These are phyloP conservation scores for Chaunax sp. DNA, from an alignment of 2,797 vertebrate species.

Conservation along the genomic window DNA sequence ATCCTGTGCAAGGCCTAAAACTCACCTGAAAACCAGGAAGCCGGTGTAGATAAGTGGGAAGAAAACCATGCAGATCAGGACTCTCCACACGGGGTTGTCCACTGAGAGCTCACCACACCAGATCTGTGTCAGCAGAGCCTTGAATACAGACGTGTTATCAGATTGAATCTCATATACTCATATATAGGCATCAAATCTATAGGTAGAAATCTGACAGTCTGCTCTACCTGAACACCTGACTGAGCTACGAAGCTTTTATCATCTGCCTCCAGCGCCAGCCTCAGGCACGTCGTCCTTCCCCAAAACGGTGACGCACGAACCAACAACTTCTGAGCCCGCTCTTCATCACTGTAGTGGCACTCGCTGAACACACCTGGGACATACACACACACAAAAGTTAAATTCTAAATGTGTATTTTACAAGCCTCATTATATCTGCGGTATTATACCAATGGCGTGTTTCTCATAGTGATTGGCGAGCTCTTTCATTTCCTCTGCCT, in stretches of 20 bases:
- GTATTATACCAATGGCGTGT: slow-evolving; percentile 88
- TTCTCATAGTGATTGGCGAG: slow-evolving; percentile 88
- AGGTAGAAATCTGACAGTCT: not conserved
- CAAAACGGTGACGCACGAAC: slow-evolving; percentile 88
- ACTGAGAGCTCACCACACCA: slow-evolving; percentile 95
- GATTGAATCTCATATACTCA: not conserved
- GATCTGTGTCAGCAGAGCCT: slow-evolving; percentile 95
- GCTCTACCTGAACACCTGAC: slow-evolving; percentile 85
- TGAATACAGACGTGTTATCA: slow-evolving; percentile 12
- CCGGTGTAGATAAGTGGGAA: slow-evolving; percentile 89
- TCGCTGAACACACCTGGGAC: slow-evolving; percentile 90
- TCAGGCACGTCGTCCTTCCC: slow-evolving; percentile 91
- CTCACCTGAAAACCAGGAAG: slow-evolving; percentile 82
- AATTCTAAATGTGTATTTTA: not conserved
- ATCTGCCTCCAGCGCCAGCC: slow-evolving; percentile 91
- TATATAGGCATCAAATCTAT: too few relatives aligned
- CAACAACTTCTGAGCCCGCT: slow-evolving; percentile 89
- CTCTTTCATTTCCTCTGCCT: slow-evolving; percentile 83
- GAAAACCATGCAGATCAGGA: slow-evolving; percentile 88
- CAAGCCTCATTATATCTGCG: not conserved
- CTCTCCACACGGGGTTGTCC: slow-evolving; percentile 88
- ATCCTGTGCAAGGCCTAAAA: not conserved
- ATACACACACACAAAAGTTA: slow-evolving; percentile 22
- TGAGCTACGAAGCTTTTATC: slow-evolving; percentile 93
- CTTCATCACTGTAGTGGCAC: slow-evolving; percentile 88